These are phyloP conservation scores for Hirundichthys speculiger DNA, from an alignment of 2,113 vertebrate genomes.

Conservation along the genomic window DNA sequence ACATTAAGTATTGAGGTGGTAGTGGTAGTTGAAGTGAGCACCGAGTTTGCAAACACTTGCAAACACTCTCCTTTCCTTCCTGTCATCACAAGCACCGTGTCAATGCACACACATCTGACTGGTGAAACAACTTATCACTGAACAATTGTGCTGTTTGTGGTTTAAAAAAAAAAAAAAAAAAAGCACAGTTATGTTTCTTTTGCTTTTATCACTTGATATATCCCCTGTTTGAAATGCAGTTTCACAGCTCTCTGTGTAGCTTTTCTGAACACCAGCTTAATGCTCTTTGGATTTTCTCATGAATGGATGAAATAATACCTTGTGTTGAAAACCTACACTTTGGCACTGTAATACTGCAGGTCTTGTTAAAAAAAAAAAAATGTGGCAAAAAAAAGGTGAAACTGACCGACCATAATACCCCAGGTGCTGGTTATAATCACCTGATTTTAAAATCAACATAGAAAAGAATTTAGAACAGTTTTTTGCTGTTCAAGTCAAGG, in stretches of 20 bases:
- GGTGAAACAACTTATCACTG: not conserved
- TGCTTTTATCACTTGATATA: not conserved
- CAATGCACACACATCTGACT: not conserved
- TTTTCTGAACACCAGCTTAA: not conserved
- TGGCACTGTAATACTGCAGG: not conserved
- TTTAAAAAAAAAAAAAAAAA: not conserved
- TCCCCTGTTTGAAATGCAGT: not conserved
- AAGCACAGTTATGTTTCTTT: slow-evolving; percentile 5
- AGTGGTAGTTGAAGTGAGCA: slow-evolving; percentile 52
- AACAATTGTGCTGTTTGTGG: slow-evolving; percentile 16
- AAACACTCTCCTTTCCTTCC: slow-evolving; percentile 16
- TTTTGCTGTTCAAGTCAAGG: too few species aligned
- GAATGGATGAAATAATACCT: not conserved
- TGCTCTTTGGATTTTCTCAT: not conserved
- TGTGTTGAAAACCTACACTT: too few species aligned
- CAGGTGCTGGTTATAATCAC: not conserved
- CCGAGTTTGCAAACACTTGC: slow-evolving; percentile 13
- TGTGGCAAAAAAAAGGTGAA: not conserved
- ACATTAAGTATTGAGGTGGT: slow-evolving; percentile 27
- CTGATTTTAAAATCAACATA: too few species aligned
- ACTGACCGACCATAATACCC: not conserved
- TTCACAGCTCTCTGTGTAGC: not conserved
- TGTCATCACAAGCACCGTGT: slow-evolving; percentile 8
- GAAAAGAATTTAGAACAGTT: too few species aligned
- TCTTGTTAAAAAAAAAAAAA: too few species aligned